Evolutionary conservation across 2,797 vertebrate genomes (phyloP).

Genomic region (Chromobotia macracanthus): DNA sequence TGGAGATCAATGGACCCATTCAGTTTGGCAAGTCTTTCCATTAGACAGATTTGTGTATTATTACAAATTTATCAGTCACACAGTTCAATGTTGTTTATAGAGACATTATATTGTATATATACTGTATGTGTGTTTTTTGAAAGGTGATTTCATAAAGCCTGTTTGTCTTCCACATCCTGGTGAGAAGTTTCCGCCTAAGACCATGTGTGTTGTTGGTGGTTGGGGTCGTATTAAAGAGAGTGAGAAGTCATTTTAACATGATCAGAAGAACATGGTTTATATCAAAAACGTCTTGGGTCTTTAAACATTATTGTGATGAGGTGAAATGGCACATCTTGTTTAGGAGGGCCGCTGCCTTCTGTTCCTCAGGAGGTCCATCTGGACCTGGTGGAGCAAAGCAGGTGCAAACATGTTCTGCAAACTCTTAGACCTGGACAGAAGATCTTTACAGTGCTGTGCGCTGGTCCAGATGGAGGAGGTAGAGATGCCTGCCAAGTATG

Average conservation of each 20-base stretch:
- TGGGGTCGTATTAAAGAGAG: slow-evolving; percentile 85
- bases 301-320: background rate
- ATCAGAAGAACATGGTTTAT: background rate
- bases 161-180: slow-evolving; percentile 83
- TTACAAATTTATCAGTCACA: background rate
- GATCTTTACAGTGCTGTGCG: slow-evolving; percentile 80
- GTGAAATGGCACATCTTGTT: background rate
- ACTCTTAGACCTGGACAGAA: slow-evolving; percentile 69
- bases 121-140: background rate
- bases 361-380: slow-evolving; percentile 80
- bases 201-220: slow-evolving; percentile 80
- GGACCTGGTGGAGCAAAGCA: slow-evolving; percentile 76
- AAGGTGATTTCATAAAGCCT: slow-evolving; percentile 78
- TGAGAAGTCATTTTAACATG: slow-evolving; percentile 65
- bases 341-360: slow-evolving; percentile 77
- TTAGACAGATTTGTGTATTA: background rate
- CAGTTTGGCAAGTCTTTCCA: slow-evolving; percentile 77
- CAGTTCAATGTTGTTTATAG: background rate
- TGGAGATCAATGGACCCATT: slow-evolving; percentile 79
- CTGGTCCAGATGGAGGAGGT: slow-evolving; percentile 84
- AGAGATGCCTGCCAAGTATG: slow-evolving; percentile 87
- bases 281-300: background rate
- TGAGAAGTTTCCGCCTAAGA: slow-evolving; percentile 75
- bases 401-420: slow-evolving; percentile 76
- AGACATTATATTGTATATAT: background rate